A percentile compares a stretch with the other conserved stretches of the same genome.
Evolutionary conservation across 2,113 vertebrate genomes (phyloP).

Genomic region (Otis tarda): DNA sequence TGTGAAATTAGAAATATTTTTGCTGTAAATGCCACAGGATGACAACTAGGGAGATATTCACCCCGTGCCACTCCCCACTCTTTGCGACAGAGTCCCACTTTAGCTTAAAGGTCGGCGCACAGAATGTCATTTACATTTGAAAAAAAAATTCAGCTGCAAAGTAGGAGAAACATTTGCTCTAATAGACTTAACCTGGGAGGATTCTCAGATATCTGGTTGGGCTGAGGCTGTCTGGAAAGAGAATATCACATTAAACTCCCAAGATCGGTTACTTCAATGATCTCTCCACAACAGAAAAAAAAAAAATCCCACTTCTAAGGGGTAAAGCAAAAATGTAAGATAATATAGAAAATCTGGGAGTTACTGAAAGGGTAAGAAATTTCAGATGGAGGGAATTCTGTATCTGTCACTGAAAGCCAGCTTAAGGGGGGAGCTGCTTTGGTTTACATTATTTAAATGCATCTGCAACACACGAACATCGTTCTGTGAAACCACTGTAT

Average conservation of each 20-base stretch:
- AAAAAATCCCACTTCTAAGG: not conserved
- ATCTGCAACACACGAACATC: conserved; percentile 4
- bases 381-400: conserved; percentile 27
- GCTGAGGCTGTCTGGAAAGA: not conserved
- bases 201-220: conserved; percentile 33
- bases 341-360: not conserved
- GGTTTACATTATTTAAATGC: conserved; percentile 48
- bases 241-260: not conserved
- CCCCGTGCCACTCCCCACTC: not conserved
- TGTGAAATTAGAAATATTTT: conserved; percentile 39
- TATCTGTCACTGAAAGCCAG: conserved; percentile 14
- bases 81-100: conserved; percentile 5
- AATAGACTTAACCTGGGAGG: not conserved
- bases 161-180: conserved; percentile 19
- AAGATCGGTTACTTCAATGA: not conserved
- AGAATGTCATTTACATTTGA: conserved; percentile 26
- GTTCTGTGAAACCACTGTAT: not conserved
- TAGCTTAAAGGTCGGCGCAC: conserved; percentile 23
- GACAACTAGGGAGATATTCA: conserved; percentile 37
- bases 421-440: conserved; percentile 32
- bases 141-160: not conserved
- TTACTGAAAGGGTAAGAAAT: not conserved
- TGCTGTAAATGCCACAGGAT: conserved; percentile 43
- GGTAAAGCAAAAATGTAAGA: not conserved
- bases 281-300: not conserved